Evolutionary conservation across 2,113 vertebrate species (phyloP).

Genomic region (Anhinga anhinga): DNA sequence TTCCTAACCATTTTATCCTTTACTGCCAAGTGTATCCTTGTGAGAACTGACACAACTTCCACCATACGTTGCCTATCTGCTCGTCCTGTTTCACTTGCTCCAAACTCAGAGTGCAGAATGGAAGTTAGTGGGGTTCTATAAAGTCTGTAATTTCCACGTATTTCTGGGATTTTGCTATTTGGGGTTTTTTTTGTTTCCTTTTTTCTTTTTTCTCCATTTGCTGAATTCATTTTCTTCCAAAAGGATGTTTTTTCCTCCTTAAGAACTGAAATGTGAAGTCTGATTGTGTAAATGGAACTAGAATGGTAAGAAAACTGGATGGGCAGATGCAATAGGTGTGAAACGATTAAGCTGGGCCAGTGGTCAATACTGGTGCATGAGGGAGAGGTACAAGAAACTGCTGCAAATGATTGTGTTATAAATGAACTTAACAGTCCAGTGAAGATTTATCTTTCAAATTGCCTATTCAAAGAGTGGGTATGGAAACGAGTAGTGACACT

Average conservation of each 20-base stretch:
- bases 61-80: background rate
- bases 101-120: background rate
- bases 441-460: background rate
- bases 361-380: background rate
- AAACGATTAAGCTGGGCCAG: background rate
- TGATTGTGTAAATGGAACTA: background rate
- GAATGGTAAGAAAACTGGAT: background rate
- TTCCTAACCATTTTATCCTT: background rate
- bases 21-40: background rate
- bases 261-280: background rate
- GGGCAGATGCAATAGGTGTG: background rate
- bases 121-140: background rate
- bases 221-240: background rate
- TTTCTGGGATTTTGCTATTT: background rate
- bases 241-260: background rate
- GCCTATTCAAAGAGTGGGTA: background rate
- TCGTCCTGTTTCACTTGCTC: background rate
- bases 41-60: background rate
- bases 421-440: background rate
- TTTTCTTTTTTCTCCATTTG: background rate
- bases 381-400: background rate
- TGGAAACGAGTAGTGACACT: background rate
- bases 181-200: background rate
- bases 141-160: background rate
- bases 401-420: background rate